A percentile compares a stretch with the other conserved stretches of the same genome.
Conservation (phyloP, 1,140 invertebrate species). For the Neotoxoptera formosana region DNA sequence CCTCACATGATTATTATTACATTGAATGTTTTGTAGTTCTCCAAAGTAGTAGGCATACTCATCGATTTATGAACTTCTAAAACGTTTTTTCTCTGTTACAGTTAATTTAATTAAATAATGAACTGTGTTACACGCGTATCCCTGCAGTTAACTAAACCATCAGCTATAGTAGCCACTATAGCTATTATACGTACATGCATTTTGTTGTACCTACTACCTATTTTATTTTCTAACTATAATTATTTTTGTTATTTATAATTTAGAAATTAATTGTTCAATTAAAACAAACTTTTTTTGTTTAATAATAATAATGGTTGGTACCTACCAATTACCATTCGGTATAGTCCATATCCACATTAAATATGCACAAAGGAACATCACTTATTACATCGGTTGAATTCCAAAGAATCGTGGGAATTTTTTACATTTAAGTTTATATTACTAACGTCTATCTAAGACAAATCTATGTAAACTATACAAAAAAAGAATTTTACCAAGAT, state of each 20-base stretch:
- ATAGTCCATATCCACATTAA: neutral
- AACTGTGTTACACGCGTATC: neutral
- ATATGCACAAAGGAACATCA: neutral
- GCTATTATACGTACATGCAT: neutral
- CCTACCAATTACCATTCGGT: neutral
- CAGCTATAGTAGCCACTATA: neutral
- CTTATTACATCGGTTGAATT: constrained; percentile 4
- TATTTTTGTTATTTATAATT: constrained; percentile 3
- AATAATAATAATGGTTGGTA: neutral
- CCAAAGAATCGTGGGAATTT: constrained; percentile 38
- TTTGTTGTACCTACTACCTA: neutral
- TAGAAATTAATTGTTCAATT: neutral
- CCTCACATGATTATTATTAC: neutral
- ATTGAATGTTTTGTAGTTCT: neutral
- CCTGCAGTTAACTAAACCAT: neutral
- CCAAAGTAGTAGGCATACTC: neutral
- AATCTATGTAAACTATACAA: neutral
- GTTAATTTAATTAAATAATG: neutral
- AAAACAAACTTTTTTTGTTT: neutral
- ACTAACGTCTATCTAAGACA: neutral
- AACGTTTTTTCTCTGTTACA: neutral
- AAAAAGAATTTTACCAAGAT: neutral
- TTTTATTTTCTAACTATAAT: neutral
- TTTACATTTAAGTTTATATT: neutral
- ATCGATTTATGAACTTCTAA: neutral